Conservation (phyloP, 1,140 invertebrate genomes). For the Drosophila athabasca region DNA sequence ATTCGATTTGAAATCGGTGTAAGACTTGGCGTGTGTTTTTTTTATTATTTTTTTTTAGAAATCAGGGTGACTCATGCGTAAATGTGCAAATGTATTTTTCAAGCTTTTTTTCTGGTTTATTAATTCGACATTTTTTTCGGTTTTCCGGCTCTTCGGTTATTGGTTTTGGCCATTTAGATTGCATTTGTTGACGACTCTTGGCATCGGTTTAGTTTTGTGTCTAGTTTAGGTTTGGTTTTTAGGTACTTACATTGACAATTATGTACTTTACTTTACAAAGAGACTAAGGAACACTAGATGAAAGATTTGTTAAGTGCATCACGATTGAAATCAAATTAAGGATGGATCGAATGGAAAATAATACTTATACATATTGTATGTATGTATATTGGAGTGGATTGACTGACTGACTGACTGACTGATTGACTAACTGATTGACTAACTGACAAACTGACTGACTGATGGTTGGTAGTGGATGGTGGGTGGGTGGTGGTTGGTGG, state of each 20-base stretch:
- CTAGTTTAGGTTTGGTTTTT: slow-evolving; percentile 49
- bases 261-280: slow-evolving; percentile 64
- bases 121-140: slow-evolving; percentile 22
- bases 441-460: not conserved
- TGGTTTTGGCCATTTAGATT: slow-evolving; percentile 55
- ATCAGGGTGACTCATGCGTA: slow-evolving; percentile 83
- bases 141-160: slow-evolving; percentile 29
- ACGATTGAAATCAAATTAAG: slow-evolving; percentile 34
- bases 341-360: slow-evolving; percentile 19
- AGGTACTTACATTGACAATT: slow-evolving; percentile 75
- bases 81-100: slow-evolving; percentile 84
- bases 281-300: slow-evolving; percentile 65
- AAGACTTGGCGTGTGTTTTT: slow-evolving; percentile 46
- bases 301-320: slow-evolving; percentile 54
- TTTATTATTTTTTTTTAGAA: slow-evolving; percentile 27
- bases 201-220: slow-evolving; percentile 30
- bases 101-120: slow-evolving; percentile 60
- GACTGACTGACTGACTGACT: slow-evolving; percentile 3
- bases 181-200: slow-evolving; percentile 36
- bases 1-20: slow-evolving; percentile 32
- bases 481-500: not conserved
- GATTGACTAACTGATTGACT: slow-evolving; percentile 11
- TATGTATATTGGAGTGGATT: not conserved
- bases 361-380: not conserved
- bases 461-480: not conserved